Base-by-base conservation (phyloP, 2,113 vertebrate genomes). In the Sander vitreus region DNA sequence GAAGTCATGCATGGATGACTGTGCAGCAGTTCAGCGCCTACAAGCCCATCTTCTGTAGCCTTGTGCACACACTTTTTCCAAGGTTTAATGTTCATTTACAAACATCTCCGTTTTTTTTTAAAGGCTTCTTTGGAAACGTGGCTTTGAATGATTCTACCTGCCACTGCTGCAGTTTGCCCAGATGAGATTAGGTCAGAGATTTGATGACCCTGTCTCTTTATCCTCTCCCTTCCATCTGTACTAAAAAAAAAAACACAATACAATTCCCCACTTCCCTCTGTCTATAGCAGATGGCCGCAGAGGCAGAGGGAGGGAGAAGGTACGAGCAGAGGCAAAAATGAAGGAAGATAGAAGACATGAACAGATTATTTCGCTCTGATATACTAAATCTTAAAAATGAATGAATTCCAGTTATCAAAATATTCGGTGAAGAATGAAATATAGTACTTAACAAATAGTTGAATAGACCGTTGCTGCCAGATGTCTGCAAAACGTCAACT, bases 151-250 rank as follows among this genome's bases (percentile, higher is more conserved):
- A 39, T 67, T 89, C 71, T 86, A 92, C 88, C 92, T 92, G 92
- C 77, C 83, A 55, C 69, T 78, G 82, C 70, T 89, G 74, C 77
- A 76, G 82, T 89, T 84, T 71, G 27, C 36, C 45, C 81, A 81
- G 84, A 88, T 85, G 78, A 91, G 92, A 94, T 92, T 85, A 93
- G 89, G 86, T 80, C 78, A 82, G 85, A 92, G 88, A 91, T 93
- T 92, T 88, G 83, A 85, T 89, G 86, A 94, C 70, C 75, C 16
- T 7, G 12, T 72, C 75, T 79, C 84, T 84, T 88, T 85, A 91
- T 91, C 88, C 87, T 67, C 76, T 76, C 82, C 84, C 84, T 75
- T 79, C 89, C 87, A 92, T 91, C 90, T 91, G 90, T 74, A 92
- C 84, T 79, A 65, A 81, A 76, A 90, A 88, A 83, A 72, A 57